Percentiles rank a stretch among this genome's conserved stretches.
Conservation (phyloP, 1,140 invertebrate genomes). For the Conus betulinus region DNA sequence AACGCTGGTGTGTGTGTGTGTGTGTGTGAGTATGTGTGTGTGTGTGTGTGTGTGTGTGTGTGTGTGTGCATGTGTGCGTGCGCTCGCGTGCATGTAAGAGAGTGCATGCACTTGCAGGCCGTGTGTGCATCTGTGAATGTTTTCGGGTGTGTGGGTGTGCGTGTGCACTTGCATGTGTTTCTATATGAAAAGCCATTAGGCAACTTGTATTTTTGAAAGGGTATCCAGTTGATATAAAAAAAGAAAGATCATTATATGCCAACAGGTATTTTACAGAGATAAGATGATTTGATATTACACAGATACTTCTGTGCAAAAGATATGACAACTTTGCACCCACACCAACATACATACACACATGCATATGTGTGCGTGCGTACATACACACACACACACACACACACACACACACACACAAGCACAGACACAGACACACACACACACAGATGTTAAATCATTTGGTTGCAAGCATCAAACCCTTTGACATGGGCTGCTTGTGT, state of each 20-base stretch:
- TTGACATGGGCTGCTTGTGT: too few species aligned
- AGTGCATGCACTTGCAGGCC: too few species aligned
- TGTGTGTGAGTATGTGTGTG: background rate
- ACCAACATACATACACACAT: background rate
- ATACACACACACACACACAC: background rate
- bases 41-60: slow-evolving; percentile 27
- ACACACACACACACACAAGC: slow-evolving; percentile 20
- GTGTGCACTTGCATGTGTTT: too few species aligned
- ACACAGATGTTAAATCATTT: too few species aligned
- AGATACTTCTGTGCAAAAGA: too few species aligned
- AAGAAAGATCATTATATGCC: too few species aligned
- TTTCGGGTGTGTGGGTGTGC: background rate
- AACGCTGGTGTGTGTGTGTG: background rate
- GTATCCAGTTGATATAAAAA: too few species aligned
- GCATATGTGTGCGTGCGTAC: background rate
- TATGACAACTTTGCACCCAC: background rate
- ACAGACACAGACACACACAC: background rate
- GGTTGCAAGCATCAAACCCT: too few species aligned
- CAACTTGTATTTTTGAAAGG: background rate
- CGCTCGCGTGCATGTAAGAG: too few species aligned
- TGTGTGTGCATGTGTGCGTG: background rate
- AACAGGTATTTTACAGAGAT: too few species aligned
- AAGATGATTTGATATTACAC: too few species aligned
- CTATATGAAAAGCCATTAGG: background rate
- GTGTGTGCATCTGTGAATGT: slow-evolving; percentile 24